A percentile compares a stretch with the other conserved stretches of the same genome.
Conservation (phyloP, 2,888 invertebrate species). For the Liposcelis brunnea region DNA sequence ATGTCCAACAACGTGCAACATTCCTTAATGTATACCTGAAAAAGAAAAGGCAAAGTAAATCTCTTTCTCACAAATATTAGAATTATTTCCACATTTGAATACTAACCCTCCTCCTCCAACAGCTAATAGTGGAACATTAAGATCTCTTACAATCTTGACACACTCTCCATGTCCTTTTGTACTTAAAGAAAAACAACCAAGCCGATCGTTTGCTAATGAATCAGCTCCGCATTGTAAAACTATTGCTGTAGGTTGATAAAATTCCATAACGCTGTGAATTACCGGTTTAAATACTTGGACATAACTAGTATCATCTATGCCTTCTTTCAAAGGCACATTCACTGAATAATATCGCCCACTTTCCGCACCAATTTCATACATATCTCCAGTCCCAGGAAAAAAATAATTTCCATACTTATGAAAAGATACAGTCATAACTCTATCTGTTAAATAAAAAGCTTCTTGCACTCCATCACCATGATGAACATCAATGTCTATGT, state of each 20-base stretch:
- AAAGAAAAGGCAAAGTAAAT: slow-evolving; percentile 20
- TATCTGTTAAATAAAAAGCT: slow-evolving; percentile 90
- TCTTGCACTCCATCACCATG: slow-evolving; percentile 96
- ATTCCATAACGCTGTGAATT: slow-evolving; percentile 86
- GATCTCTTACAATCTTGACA: slow-evolving; percentile 83
- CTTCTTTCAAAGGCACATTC: slow-evolving; percentile 94
- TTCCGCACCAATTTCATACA: slow-evolving; percentile 96
- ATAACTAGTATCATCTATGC: slow-evolving; percentile 87
- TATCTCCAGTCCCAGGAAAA: slow-evolving; percentile 97
- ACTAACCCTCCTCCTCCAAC: slow-evolving; percentile 57
- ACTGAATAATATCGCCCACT: slow-evolving; percentile 93
- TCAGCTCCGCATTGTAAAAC: slow-evolving; percentile 98
- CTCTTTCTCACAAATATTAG: background rate
- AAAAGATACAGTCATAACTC: slow-evolving; percentile 98
- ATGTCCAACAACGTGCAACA: slow-evolving; percentile 97
- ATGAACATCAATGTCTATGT: slow-evolving; percentile 98
- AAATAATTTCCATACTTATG: slow-evolving; percentile 97
- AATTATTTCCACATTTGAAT: slow-evolving; percentile 3
- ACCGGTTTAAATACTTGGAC: slow-evolving; percentile 90
- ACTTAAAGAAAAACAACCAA: slow-evolving; percentile 92
- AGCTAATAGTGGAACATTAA: slow-evolving; percentile 81
- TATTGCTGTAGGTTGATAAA: slow-evolving; percentile 89
- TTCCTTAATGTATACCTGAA: slow-evolving; percentile 78
- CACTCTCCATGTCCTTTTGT: slow-evolving; percentile 95
- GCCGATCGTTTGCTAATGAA: slow-evolving; percentile 82